Evolutionary conservation across 2,888 invertebrate species (phyloP), one percentile per base, ranked within the genome.

Genomic region (Macrophya alboannulata): DNA sequence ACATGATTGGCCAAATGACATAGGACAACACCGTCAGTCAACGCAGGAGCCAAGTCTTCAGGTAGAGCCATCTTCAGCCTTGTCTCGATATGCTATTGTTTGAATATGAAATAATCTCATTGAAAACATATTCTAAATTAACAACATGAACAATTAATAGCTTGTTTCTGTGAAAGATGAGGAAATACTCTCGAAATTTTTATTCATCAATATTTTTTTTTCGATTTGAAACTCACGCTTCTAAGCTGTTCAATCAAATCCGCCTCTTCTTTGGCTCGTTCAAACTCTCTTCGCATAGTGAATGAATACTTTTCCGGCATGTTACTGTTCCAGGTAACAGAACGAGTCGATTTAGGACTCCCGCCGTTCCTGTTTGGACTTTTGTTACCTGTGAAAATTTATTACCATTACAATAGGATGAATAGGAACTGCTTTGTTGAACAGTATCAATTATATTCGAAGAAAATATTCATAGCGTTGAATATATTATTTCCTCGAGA

Each of bases 1-100:
- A 99, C 97, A 94, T 98, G 97, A 94, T 99, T 99, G 84, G 98
- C 98, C 90, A 99, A 95, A 94, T 99, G 98, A 92, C 99, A 99
- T 87, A 99, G 95, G 88, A 99, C 98, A 84, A 99, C 98, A 31
- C 99, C 99, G 94, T 99, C 99, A 45, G 97, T 96, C 89, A 99
- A 94, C 74, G 97, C 97, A 59, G 97, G 96, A 76, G 98, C 96
- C 90, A 99, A 94, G 92, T 98, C 97, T 90, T 96, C 96, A 0
- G 99, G 98, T 85, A 99, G 95, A 4, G 97, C 96, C 96, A 99
- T 97, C 95, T 98, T 98, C 90, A 99, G 95, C 84, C 98, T 96
- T 17, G 96, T 95, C 94, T 99, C 98, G 90, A 99, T 98, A 90
- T 97, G 97, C 98, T 98, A 92, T 0, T 92, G 90, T 89, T 89